Evolutionary conservation across 2,113 vertebrate genomes (phyloP), one percentile per base, ranked within the genome.

Genomic region (Bambusicola thoracicus): DNA sequence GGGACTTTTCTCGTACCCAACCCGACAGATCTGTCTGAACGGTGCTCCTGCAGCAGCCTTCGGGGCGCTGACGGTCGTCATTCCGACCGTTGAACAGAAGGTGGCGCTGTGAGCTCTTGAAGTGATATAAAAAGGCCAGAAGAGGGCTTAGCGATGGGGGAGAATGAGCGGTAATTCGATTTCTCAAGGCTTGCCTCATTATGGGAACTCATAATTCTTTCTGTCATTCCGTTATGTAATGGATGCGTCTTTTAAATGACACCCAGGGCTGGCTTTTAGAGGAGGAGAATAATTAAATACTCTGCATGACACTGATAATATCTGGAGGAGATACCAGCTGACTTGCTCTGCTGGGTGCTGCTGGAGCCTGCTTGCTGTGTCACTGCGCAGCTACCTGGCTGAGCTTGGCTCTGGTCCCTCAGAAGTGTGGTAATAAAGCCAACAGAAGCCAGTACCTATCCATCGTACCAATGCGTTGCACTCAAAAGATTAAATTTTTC

Each of bases 231-330:
- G 6, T 56, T 89, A 72, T 81, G 81, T 86, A 90, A 84, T 66
- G 91, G 70, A 72, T 80, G 84, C 18, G 11, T 79, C 88, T 90
- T 90, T 84, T 83, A 93, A 96, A 78, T 89, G 92, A 86, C 91
- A 94, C 55, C 40, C 56, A 85, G 77, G 88, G 49, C 70, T 94
- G 87, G 68, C 75, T 87, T 90, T 97, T 92, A 94, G 93, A 91
- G 81, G 63, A 61, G 40, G 55, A 89, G 46, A 65, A 62, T 95
- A 90, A 93, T 93, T 93, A 96, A 96, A 88, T 89, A 76, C 76
- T 69, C 75, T 38, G 44, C 43, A 13, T 55, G 61, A 87, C 93
- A 84, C 69, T 67, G 62, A 34, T 68, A 51, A 53, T 66, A 69
- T 68, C 74, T 36, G 34, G 14, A 78, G 72, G 85, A 93, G 70